Evolutionary conservation across 2,888 invertebrate species (phyloP).

Genomic region (Spodoptera littoralis): DNA sequence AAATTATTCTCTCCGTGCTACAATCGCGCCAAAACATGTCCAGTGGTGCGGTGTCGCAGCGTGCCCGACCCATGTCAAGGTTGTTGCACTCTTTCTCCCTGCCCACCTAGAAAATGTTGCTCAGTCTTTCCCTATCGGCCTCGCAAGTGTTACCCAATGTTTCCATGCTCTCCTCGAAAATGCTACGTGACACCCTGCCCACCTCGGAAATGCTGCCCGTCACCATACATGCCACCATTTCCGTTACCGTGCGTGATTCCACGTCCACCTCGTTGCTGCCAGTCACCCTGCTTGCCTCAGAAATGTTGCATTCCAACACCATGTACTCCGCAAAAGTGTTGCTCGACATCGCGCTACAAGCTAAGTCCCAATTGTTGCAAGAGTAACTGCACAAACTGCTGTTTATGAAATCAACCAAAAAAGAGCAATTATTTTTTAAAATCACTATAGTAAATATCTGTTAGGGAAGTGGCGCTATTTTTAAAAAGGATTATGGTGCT

Average conservation of each 20-base stretch:
- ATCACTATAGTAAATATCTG: constrained; percentile 11
- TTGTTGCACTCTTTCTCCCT: constrained; percentile 59
- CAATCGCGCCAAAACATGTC: constrained; percentile 73
- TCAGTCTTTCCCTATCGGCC: constrained; percentile 63
- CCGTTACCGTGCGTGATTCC: neutral
- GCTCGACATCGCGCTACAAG: constrained; percentile 46
- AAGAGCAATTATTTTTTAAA: constrained; percentile 18
- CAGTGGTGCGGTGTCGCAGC: constrained; percentile 75
- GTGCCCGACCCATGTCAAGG: constrained; percentile 67
- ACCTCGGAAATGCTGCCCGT: constrained; percentile 63
- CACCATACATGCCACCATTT: neutral
- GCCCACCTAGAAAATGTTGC: constrained; percentile 67
- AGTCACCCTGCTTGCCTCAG: constrained; percentile 59
- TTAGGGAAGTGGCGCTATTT: too few species aligned
- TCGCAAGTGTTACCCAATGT: constrained; percentile 63
- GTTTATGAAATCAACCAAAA: constrained; percentile 34
- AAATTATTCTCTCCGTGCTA: constrained; percentile 77
- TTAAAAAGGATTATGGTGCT: too few species aligned
- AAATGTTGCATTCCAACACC: constrained; percentile 58
- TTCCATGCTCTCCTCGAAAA: constrained; percentile 59
- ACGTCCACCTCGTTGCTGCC: constrained; percentile 25
- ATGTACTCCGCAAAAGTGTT: constrained; percentile 33
- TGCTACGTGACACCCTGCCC: constrained; percentile 57
- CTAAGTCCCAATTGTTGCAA: constrained; percentile 48
- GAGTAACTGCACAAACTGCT: constrained; percentile 59